These are phyloP conservation scores for Eulemur rufifrons DNA, from an alignment of 2,113 vertebrate genomes.

Conservation along the genomic window DNA sequence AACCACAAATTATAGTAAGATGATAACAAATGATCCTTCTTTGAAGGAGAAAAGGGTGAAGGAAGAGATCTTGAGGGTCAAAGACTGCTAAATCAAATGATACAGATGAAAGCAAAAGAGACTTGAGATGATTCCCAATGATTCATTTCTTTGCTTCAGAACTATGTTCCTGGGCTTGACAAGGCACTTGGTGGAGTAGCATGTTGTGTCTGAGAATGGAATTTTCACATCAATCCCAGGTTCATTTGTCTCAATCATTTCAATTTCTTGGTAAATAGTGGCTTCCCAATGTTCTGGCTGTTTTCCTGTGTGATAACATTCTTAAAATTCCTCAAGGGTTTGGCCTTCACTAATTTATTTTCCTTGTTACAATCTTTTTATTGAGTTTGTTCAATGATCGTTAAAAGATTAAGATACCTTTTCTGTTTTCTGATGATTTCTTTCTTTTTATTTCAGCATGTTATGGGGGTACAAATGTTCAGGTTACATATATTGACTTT, in stretches of 20 bases:
- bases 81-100: not conserved
- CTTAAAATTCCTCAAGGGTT: constrained; percentile 4
- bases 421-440: no score
- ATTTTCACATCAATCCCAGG: constrained; percentile 14
- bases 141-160: constrained; percentile 44
- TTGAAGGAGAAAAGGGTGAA: constrained; percentile 59
- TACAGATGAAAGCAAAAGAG: not conserved
- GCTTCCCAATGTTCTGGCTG: not conserved
- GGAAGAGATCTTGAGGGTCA: not conserved
- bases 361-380: no score
- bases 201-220: not conserved
- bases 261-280: not conserved
- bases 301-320: constrained; percentile 11
- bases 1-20: constrained; percentile 55
- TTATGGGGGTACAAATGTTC: no score
- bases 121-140: constrained; percentile 20
- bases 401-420: no score
- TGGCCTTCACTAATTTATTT: not conserved
- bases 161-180: not conserved
- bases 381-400: no score
- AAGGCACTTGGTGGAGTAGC: not conserved
- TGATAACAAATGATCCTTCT: constrained; percentile 14
- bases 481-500: no score
- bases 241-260: not conserved
- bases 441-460: no score